Percentiles rank a stretch among this genome's conserved stretches.
phyloP scores from a whole-genome alignment of 2,113 vertebrate genomes.

The Oreotrochilus melanogaster region DNA sequence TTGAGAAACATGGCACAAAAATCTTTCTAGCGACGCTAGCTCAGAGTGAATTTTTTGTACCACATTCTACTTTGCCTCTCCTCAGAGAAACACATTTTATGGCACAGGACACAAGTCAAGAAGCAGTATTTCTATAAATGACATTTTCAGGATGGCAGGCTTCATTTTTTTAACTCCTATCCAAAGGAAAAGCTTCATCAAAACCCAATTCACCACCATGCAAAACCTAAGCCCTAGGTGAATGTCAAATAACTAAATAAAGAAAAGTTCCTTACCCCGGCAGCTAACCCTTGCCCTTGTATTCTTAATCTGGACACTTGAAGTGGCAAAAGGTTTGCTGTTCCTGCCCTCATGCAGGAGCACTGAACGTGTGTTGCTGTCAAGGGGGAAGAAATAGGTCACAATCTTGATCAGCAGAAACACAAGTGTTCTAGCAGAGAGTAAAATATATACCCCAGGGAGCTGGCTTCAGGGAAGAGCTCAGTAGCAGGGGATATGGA shows the following conservation, averaged over 20 bases:
- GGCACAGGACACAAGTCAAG: not conserved
- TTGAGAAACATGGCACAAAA: not conserved
- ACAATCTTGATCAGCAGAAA: not conserved
- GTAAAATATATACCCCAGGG: not conserved
- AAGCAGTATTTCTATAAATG: not conserved
- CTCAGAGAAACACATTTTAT: not conserved
- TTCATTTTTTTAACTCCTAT: not conserved
- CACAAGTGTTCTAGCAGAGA: not conserved
- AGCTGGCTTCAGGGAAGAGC: not conserved
- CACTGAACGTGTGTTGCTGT: not conserved
- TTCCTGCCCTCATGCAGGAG: not conserved
- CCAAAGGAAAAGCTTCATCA: not conserved
- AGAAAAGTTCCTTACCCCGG: not conserved
- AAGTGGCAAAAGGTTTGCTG: not conserved
- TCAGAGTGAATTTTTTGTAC: not conserved
- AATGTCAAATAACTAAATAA: conserved; percentile 23
- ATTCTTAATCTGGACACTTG: not conserved
- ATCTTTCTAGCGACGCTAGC: not conserved
- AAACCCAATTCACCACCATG: not conserved
- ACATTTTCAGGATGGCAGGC: not conserved
- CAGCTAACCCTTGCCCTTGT: conserved; percentile 8
- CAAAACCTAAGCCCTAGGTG: not conserved
- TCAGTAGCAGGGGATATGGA: not conserved
- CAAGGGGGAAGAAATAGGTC: not conserved
- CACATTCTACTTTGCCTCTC: not conserved